phyloP scores from a whole-genome alignment of 30 jellyfish, hydroid and myxozoan species.

The Cassiopea andromeda region DNA sequence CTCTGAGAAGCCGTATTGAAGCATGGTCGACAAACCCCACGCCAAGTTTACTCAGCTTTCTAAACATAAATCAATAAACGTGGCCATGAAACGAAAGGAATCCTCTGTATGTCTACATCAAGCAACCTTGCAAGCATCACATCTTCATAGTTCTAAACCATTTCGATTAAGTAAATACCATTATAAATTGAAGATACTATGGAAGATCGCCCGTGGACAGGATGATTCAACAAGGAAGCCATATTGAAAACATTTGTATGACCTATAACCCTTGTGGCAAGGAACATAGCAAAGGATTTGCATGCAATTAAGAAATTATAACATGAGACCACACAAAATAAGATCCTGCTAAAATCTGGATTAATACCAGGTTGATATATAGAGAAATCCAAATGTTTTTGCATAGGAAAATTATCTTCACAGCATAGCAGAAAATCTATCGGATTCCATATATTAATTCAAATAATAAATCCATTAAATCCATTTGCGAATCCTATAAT shows the following conservation, averaged over 20 bases:
- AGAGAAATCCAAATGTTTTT: too few species aligned
- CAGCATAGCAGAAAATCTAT: too few species aligned
- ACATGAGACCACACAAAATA: slow-evolving; percentile 40
- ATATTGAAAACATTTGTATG: slow-evolving; percentile 55
- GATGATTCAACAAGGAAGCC: slow-evolving; percentile 44
- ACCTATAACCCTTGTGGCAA: slow-evolving; percentile 40
- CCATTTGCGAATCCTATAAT: too few species aligned
- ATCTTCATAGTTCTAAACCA: slow-evolving; percentile 10
- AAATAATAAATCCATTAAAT: too few species aligned
- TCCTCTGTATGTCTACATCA: neutral
- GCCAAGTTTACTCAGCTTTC: slow-evolving; percentile 19
- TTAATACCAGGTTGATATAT: neutral
- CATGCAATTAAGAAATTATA: slow-evolving; percentile 24
- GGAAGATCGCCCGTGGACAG: neutral
- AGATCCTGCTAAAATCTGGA: neutral
- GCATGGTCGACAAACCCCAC: slow-evolving; percentile 26
- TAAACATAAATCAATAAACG: slow-evolving; percentile 2
- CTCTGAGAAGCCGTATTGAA: neutral
- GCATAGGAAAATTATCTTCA: too few species aligned
- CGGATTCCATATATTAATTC: too few species aligned
- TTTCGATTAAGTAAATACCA: neutral
- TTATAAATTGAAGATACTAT: neutral
- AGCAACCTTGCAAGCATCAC: neutral
- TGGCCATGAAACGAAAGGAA: neutral
- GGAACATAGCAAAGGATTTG: slow-evolving; percentile 13